Evolutionary conservation across 2,113 vertebrate species (phyloP), one percentile per base, ranked within the genome.

Genomic region (Cathartes aura): DNA sequence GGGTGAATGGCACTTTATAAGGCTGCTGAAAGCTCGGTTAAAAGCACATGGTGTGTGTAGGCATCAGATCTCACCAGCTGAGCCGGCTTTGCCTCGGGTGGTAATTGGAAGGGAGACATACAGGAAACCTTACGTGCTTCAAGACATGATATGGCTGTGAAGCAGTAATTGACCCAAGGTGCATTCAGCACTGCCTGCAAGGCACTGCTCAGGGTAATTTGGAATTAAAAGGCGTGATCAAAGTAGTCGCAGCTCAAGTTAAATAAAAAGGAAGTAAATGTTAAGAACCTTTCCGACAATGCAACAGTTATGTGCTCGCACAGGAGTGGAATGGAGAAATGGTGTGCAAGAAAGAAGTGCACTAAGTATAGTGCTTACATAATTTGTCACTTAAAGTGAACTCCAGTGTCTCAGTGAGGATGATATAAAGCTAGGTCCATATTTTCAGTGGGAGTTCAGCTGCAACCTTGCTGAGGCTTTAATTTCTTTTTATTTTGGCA

Each of bases 1-100:
- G 81, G 40, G 40, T 82, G 40, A 95, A 55, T 66, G 62, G 66
- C 81, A 80, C 70, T 93, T 85, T 68, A 5, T 58, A 62, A 70
- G 73, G 32, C 40, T 89, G 82, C 32, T 76, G 91, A 89, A 92
- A 96, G 76, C 56, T 84, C 40, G 18, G 47, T 60, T 75, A 64
- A 76, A 73, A 91, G 53, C 53, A 56, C 53, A 17, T 7, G 81
- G 70, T 76, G 24, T 79, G 34, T 9, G 4, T 72, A 82, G 66
- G 64, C 76, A 75, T 53, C 68, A 32, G 80, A 52, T 79, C 86
- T 75, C 68, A 68, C 21, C 89, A 82, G 70, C 89, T 91, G 91
- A 93, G 56, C 16, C 0, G 1, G 24, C 59, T 71, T 66, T 90
- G 52, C 79, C 82, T 23, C 1, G 8, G 48, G 82, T 10, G 1